phyloP scores from a whole-genome alignment of 2,113 vertebrate species.

The Lycocorax pyrrhopterus region DNA sequence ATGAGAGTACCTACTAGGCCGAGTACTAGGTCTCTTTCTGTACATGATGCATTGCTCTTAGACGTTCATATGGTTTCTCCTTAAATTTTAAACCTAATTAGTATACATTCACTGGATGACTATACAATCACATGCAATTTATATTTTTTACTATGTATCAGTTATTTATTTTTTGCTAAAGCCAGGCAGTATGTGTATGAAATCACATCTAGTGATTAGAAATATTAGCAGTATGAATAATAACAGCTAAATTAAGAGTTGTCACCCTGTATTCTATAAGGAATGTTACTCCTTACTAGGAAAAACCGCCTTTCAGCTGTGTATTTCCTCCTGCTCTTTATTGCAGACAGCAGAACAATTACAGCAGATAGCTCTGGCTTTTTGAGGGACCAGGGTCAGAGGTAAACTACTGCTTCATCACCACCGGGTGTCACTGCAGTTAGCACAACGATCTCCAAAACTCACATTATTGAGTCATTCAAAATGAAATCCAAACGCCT shows the following conservation, averaged over 20 bases:
- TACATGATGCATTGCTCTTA: background rate
- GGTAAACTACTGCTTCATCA: background rate
- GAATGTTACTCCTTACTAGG: background rate
- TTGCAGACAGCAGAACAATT: background rate
- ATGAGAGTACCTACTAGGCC: background rate
- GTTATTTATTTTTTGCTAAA: background rate
- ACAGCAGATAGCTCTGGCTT: background rate
- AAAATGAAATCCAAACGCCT: background rate
- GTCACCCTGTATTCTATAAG: background rate
- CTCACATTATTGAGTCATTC: background rate
- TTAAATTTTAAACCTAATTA: background rate
- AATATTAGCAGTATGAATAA: background rate
- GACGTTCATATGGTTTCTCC: background rate
- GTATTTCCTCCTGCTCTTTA: background rate
- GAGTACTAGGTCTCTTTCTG: background rate
- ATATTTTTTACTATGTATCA: background rate
- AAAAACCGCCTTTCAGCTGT: background rate
- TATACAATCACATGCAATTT: background rate
- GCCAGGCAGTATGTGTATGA: too few relatives aligned
- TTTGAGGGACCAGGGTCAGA: background rate
- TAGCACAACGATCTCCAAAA: background rate
- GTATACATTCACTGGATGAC: background rate
- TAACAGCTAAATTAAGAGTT: background rate
- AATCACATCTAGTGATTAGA: background rate
- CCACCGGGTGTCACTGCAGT: conserved; percentile 66